Percentiles rank a stretch among this genome's conserved stretches.
These are phyloP conservation scores for Paratilapia polleni DNA, from an alignment of 2,113 vertebrate species.

Conservation along the genomic window DNA sequence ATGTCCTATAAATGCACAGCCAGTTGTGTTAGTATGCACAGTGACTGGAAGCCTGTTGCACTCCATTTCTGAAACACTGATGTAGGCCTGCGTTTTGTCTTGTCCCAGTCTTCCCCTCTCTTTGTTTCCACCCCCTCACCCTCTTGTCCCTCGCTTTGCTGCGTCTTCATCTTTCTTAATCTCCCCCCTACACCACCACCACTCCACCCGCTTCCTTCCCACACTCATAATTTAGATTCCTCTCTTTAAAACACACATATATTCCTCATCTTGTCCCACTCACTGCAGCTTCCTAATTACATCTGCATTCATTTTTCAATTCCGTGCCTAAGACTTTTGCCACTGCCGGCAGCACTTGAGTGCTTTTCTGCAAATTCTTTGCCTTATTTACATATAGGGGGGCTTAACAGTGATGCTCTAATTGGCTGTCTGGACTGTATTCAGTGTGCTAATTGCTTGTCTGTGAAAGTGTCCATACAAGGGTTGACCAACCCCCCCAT, in stretches of 20 bases:
- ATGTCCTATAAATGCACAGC: slow-evolving; percentile 37
- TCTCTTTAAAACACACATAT: slow-evolving; percentile 26
- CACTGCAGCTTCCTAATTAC: slow-evolving; percentile 26
- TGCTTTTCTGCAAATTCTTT: slow-evolving; percentile 40
- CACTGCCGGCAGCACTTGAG: slow-evolving; percentile 13
- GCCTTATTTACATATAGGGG: slow-evolving; percentile 53
- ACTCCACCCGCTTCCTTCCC: slow-evolving; percentile 15
- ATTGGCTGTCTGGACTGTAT: slow-evolving; percentile 64
- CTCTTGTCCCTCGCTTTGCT: slow-evolving; percentile 34
- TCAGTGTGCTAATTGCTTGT: slow-evolving; percentile 62
- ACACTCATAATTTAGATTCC: slow-evolving; percentile 37
- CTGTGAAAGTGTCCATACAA: slow-evolving; percentile 50
- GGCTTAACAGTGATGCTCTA: slow-evolving; percentile 47
- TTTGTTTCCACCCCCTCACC: slow-evolving; percentile 56
- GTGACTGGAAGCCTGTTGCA: slow-evolving; percentile 35
- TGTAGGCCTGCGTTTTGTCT: slow-evolving; percentile 56
- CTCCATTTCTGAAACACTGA: slow-evolving; percentile 62
- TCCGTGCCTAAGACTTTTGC: background rate
- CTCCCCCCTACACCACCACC: slow-evolving; percentile 12
- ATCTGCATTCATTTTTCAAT: slow-evolving; percentile 24
- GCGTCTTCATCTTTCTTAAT: slow-evolving; percentile 26
- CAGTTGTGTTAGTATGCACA: slow-evolving; percentile 27
- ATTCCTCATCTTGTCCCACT: slow-evolving; percentile 7
- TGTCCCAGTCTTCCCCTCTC: slow-evolving; percentile 34
- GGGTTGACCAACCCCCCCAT: slow-evolving; percentile 28